Evolutionary conservation across 1,140 invertebrate genomes (phyloP).

Genomic region (Caenorhabditis brenneri): DNA sequence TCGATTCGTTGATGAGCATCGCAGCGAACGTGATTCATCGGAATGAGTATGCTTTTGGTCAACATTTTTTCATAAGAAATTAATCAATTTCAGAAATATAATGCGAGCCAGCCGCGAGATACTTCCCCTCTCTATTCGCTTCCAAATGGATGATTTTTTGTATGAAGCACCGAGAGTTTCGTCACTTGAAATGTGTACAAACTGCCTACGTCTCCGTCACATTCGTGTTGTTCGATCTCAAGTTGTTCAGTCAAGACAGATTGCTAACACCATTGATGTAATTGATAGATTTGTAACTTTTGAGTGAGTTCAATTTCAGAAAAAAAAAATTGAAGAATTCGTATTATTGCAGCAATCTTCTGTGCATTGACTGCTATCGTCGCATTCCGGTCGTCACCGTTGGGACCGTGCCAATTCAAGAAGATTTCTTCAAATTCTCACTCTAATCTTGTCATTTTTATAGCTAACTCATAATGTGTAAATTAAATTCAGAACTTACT

Average conservation of each 20-base stretch:
- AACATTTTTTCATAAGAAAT: neutral
- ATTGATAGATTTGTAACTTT: neutral
- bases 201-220: neutral
- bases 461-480: neutral
- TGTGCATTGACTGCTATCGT: slow-evolving; percentile 17
- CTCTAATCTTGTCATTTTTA: neutral
- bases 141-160: neutral
- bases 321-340: neutral
- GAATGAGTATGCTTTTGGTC: neutral
- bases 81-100: neutral
- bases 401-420: neutral
- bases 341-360: neutral
- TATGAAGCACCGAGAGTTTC: slow-evolving; percentile 12
- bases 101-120: neutral
- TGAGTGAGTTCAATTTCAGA: neutral
- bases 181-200: neutral
- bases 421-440: neutral
- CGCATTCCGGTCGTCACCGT: neutral
- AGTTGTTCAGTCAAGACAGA: neutral
- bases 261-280: neutral
- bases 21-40: neutral
- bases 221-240: neutral
- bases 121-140: neutral
- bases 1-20: neutral
- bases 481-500: neutral